Conservation (phyloP, 37 sponge, comb jelly and placozoan genomes). For the Bolinopsis microptera region DNA sequence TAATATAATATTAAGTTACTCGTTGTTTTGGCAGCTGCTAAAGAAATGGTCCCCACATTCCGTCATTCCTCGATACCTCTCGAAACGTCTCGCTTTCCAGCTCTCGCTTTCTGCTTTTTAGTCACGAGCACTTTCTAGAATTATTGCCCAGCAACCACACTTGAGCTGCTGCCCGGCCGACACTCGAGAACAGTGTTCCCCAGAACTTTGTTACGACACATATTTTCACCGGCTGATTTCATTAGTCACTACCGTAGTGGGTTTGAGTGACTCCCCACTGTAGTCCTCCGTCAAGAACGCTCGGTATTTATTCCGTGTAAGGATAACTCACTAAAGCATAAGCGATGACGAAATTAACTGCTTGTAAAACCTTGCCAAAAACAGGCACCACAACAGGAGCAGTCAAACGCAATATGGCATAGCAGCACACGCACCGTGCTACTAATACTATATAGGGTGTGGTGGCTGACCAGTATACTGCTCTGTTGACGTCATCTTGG, state of each 20-base stretch:
- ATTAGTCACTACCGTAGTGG: no score
- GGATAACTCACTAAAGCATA: background rate
- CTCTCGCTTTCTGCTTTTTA: background rate
- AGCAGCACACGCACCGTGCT: background rate
- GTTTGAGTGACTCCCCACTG: no score
- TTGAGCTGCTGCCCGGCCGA: no score
- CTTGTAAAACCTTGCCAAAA: background rate
- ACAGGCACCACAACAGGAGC: background rate
- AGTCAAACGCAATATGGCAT: background rate
- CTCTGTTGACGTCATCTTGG: background rate
- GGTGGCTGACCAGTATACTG: background rate
- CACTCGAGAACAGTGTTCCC: background rate
- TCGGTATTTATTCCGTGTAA: background rate
- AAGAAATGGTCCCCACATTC: no score
- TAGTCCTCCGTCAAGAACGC: background rate
- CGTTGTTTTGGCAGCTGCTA: background rate
- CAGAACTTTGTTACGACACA: background rate
- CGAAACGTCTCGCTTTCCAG: background rate
- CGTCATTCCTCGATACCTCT: background rate
- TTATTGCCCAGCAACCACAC: background rate
- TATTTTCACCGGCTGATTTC: background rate
- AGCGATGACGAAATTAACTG: background rate
- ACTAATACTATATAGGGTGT: background rate
- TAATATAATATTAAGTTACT: background rate
- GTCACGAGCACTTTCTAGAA: background rate